These are phyloP conservation scores for Cherax quadricarinatus DNA, from an alignment of 1,140 invertebrate genomes.

Conservation along the genomic window DNA sequence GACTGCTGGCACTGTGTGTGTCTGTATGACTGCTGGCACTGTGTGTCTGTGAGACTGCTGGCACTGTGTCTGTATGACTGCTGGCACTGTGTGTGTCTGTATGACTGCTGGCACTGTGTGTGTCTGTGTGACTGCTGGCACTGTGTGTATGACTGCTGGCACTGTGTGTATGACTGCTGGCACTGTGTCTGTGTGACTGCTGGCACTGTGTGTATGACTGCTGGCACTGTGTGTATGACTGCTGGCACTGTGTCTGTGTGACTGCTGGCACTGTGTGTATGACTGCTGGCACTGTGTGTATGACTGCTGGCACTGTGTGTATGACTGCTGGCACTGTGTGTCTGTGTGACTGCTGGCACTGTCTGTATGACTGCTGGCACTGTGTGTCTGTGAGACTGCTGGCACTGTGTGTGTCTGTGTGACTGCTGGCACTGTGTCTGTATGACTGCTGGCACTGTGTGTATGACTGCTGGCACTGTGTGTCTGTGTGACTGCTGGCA, in stretches of 20 bases:
- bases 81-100: background rate
- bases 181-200: background rate
- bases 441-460: background rate
- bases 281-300: background rate
- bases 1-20: background rate
- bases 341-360: too few relatives aligned
- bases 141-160: too few relatives aligned
- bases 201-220: background rate
- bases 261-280: background rate
- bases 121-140: too few relatives aligned
- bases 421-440: too few relatives aligned
- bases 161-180: background rate
- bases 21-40: too few relatives aligned
- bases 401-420: background rate
- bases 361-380: background rate
- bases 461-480: background rate
- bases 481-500: too few relatives aligned
- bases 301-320: background rate
- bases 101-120: background rate
- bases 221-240: background rate
- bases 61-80: background rate
- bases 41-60: too few relatives aligned
- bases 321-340: background rate
- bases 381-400: background rate
- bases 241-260: background rate